Percentiles rank a stretch among this genome's conserved stretches.
These are phyloP conservation scores for Drosophila picticornis DNA, from an alignment of 2,888 invertebrate genomes.

Conservation along the genomic window DNA sequence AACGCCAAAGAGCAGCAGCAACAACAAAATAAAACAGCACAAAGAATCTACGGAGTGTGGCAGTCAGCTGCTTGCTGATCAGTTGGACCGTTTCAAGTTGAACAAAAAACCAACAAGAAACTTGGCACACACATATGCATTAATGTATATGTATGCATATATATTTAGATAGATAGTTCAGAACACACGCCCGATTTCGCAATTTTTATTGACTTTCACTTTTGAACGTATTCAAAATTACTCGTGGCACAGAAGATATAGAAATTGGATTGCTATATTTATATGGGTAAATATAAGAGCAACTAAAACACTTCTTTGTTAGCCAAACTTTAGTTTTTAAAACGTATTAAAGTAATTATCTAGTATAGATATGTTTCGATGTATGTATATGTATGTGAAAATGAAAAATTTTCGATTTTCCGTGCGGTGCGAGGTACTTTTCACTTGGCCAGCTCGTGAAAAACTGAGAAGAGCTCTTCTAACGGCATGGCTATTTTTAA, in stretches of 20 bases:
- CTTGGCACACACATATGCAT: slow-evolving; percentile 37
- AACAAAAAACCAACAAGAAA: slow-evolving; percentile 38
- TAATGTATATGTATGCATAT: slow-evolving; percentile 15
- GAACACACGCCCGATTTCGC: slow-evolving; percentile 73
- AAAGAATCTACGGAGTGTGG: slow-evolving; percentile 50
- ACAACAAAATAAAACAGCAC: slow-evolving; percentile 28
- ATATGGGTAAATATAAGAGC: background rate
- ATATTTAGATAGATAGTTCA: slow-evolving; percentile 37
- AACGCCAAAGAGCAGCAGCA: slow-evolving; percentile 27
- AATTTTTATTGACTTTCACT: slow-evolving; percentile 73
- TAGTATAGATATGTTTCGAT: slow-evolving; percentile 50
- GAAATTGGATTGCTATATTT: slow-evolving; percentile 2
- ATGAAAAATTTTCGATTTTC: slow-evolving; percentile 53
- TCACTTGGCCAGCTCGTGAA: slow-evolving; percentile 82
- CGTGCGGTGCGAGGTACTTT: slow-evolving; percentile 72
- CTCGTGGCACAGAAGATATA: slow-evolving; percentile 1
- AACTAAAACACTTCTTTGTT: slow-evolving; percentile 21
- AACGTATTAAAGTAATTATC: slow-evolving; percentile 25
- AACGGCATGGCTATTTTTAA: slow-evolving; percentile 83
- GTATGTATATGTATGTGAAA: slow-evolving; percentile 37
- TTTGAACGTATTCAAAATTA: slow-evolving; percentile 22
- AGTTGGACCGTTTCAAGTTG: slow-evolving; percentile 44
- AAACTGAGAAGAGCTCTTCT: slow-evolving; percentile 80
- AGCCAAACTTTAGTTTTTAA: background rate
- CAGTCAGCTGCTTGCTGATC: slow-evolving; percentile 30